phyloP scores from a whole-genome alignment of 2,888 invertebrate genomes.

The Amorpha juglandis region DNA sequence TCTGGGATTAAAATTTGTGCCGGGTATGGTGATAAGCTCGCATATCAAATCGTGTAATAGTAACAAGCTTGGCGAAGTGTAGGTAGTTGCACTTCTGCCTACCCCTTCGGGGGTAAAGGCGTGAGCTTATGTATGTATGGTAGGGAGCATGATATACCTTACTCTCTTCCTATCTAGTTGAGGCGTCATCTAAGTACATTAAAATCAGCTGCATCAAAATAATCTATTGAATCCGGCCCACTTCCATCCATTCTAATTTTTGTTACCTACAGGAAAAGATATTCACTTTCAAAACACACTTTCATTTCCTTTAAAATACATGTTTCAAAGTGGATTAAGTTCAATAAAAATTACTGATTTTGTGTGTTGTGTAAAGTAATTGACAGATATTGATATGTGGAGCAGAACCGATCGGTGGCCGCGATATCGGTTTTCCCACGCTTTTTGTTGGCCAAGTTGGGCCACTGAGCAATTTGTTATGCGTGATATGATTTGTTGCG shows the following conservation, averaged over 20 bases:
- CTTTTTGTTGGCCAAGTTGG: constrained; percentile 28
- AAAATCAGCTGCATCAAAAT: not conserved
- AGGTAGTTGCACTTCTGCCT: too few relatives aligned
- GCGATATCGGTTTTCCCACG: constrained; percentile 42
- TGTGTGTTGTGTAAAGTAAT: not conserved
- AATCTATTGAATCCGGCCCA: not conserved
- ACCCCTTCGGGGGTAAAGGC: too few relatives aligned
- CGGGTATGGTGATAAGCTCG: too few relatives aligned
- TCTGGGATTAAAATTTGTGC: too few relatives aligned
- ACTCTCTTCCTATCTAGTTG: too few relatives aligned
- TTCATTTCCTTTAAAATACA: constrained; percentile 13
- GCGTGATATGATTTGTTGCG: constrained; percentile 15
- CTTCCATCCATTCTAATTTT: not conserved
- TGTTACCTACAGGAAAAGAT: not conserved
- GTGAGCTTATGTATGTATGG: too few relatives aligned
- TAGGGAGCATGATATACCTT: too few relatives aligned
- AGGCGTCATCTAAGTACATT: too few relatives aligned
- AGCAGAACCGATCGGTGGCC: constrained; percentile 42
- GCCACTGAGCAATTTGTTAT: not conserved
- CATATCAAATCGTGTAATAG: too few relatives aligned
- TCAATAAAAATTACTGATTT: not conserved
- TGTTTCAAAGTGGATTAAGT: constrained; percentile 13
- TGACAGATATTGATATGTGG: constrained; percentile 37
- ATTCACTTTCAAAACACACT: constrained; percentile 8
- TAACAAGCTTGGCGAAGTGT: too few relatives aligned